Evolutionary conservation across 2,113 vertebrate species (phyloP).

Genomic region (Malurus cyaneus): DNA sequence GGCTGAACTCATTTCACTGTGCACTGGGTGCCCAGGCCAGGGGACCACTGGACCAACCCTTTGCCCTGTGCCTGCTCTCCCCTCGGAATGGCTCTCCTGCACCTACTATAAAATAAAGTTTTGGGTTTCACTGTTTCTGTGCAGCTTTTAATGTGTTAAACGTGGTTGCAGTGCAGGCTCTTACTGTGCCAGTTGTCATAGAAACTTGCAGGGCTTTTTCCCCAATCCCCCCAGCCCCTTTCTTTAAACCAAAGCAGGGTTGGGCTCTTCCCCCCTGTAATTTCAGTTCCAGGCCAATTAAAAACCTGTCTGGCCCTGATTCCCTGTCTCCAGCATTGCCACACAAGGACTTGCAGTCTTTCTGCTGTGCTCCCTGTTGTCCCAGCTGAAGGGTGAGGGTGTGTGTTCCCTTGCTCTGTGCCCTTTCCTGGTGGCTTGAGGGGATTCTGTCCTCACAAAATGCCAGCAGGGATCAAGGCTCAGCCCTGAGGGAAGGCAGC

Average conservation of each 20-base stretch:
- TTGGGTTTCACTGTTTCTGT: background rate
- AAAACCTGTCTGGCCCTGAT: background rate
- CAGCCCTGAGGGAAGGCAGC: background rate
- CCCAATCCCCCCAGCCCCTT: background rate
- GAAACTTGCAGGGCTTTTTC: conserved; percentile 34
- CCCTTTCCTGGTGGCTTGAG: rapidly evolving
- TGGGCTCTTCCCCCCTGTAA: background rate
- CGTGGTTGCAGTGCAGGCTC: background rate
- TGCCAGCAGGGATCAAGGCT: rapidly evolving
- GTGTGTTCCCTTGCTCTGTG: rapidly evolving
- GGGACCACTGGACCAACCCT: background rate
- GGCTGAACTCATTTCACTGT: background rate
- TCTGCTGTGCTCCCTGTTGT: background rate
- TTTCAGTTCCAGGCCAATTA: background rate
- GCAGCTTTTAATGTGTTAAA: conserved; percentile 16
- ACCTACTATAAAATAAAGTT: background rate
- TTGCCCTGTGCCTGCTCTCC: background rate
- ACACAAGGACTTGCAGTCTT: background rate
- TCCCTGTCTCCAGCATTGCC: background rate
- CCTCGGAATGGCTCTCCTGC: background rate
- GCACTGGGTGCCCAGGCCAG: background rate
- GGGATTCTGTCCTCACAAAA: background rate
- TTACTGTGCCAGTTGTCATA: conserved; percentile 38
- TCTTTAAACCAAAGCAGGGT: background rate
- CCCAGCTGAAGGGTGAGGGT: rapidly evolving